phyloP scores from a whole-genome alignment of 37 sponge, comb jelly and placozoan species.

The Halisarca cf. caerulea region DNA sequence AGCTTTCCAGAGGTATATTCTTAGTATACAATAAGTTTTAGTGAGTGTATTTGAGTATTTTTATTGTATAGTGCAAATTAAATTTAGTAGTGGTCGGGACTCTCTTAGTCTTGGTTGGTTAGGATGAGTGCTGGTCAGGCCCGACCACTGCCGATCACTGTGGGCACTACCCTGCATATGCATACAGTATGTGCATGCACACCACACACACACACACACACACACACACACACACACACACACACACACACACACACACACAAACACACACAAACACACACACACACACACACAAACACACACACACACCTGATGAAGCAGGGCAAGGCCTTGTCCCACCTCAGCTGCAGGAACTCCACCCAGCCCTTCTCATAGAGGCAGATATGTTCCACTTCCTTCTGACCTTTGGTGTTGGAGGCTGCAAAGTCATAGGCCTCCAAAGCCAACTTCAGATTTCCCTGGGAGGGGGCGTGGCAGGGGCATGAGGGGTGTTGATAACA shows the following conservation, averaged over 20 bases:
- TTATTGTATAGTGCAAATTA: too few species aligned
- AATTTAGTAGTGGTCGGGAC: too few species aligned
- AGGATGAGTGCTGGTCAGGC: too few species aligned
- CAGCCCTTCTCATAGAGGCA: constrained; percentile 83
- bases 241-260: too few species aligned
- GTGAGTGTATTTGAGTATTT: too few species aligned
- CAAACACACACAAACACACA: not conserved
- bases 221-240: not conserved
- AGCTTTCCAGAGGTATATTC: too few species aligned
- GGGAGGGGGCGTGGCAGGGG: not conserved
- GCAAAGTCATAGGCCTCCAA: constrained; percentile 69
- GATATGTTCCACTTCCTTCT: constrained; percentile 84
- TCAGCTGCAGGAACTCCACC: constrained; percentile 69
- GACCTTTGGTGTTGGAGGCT: constrained; percentile 52
- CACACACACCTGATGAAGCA: constrained; percentile 64
- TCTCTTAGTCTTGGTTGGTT: too few species aligned
- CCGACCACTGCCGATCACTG: too few species aligned
- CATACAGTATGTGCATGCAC: too few species aligned
- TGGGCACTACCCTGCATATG: too few species aligned
- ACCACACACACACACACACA: not conserved
- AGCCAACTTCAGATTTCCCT: constrained; percentile 58
- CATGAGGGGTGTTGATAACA: not conserved
- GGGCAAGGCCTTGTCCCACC: constrained; percentile 58
- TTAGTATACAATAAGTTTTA: too few species aligned
- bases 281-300: not conserved